Evolutionary conservation across 37 sponge, comb jelly and placozoan genomes (phyloP).

Genomic region (Aphrocallistes beatrix): DNA sequence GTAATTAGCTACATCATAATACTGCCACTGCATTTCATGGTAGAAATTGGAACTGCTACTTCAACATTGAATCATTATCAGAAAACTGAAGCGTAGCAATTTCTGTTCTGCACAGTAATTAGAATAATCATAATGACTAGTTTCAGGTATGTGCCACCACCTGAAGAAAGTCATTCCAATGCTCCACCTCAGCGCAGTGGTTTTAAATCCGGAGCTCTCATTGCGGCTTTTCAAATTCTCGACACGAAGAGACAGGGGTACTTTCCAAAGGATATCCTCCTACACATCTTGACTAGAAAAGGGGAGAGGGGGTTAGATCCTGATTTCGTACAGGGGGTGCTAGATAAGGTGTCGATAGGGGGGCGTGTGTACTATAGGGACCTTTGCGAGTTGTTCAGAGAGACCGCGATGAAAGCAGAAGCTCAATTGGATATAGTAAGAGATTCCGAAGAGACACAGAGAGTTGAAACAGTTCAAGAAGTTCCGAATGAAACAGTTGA

Average conservation of each 20-base stretch:
- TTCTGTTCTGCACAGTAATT: too few relatives aligned
- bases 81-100: too few relatives aligned
- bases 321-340: background rate
- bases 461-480: background rate
- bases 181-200: too few relatives aligned
- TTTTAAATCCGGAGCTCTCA: background rate
- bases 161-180: background rate
- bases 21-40: too few relatives aligned
- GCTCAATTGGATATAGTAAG: background rate
- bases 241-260: slow-evolving; percentile 6
- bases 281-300: background rate
- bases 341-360: background rate
- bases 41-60: too few relatives aligned
- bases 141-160: slow-evolving; percentile 1
- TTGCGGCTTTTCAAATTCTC: background rate
- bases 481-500: background rate
- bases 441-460: background rate
- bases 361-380: slow-evolving; percentile 19
- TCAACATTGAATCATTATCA: too few relatives aligned
- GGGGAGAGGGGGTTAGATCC: background rate
- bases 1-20: too few relatives aligned
- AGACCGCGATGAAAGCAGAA: background rate
- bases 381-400: background rate
- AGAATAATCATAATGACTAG: background rate
- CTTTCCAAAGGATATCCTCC: background rate